Evolutionary conservation across 92 coral and sea anemone genomes (phyloP).

Genomic region (Nematostella vectensis): DNA sequence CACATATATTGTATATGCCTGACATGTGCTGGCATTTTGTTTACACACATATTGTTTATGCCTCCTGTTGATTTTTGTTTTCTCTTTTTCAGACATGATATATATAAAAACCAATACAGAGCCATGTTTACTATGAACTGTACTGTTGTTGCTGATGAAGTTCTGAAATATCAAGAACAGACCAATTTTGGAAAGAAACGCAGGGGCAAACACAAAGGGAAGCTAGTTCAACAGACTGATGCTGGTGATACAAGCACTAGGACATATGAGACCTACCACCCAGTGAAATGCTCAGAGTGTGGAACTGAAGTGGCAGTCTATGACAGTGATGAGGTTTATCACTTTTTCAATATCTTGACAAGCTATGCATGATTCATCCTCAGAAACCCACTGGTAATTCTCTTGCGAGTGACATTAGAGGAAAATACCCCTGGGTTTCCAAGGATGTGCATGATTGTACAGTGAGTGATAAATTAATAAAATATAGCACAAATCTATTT

Average conservation of each 20-base stretch:
- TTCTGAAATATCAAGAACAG: constrained; percentile 67
- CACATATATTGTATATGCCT: no score
- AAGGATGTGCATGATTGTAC: no score
- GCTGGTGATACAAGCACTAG: constrained; percentile 10
- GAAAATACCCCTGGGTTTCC: no score
- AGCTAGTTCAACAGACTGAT: constrained; percentile 31
- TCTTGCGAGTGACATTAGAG: no score
- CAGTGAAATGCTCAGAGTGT: constrained; percentile 83
- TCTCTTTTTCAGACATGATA: constrained; percentile 57
- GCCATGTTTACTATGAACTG: constrained; percentile 99
- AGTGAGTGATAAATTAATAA: no score
- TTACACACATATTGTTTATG: no score
- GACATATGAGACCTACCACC: constrained; percentile 56
- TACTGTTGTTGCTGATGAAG: constrained; percentile 63
- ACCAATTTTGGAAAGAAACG: constrained; percentile 51
- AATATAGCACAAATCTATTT: no score
- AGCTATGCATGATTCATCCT: constrained; percentile 74
- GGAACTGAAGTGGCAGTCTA: constrained; percentile 92
- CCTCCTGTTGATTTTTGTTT: background rate
- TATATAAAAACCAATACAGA: constrained; percentile 88
- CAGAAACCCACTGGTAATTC: no score
- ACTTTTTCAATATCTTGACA: constrained; percentile 84
- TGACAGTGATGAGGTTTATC: constrained; percentile 90
- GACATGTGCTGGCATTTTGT: no score
- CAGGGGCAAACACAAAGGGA: constrained; percentile 54